Conservation (phyloP, 2,797 vertebrate species). For the Nannoperca australis region DNA sequence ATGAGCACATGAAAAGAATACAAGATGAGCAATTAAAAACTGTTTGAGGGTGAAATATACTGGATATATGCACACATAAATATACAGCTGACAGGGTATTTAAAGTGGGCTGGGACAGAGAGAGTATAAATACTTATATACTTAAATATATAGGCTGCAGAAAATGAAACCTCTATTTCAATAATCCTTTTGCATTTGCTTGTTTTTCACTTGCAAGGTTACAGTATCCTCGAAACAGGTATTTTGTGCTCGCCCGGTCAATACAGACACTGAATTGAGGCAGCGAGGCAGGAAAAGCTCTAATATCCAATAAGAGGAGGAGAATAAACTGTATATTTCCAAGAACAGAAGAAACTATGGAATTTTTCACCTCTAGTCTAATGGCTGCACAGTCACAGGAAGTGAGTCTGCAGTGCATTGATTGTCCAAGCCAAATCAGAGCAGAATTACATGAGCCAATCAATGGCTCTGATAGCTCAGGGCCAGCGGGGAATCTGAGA, state of each 20-base stretch:
- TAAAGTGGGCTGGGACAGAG: background rate
- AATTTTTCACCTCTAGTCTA: constrained; percentile 61
- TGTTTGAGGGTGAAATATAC: background rate
- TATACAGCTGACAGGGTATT: background rate
- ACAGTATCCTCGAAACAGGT: background rate
- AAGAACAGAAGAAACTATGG: constrained; percentile 44
- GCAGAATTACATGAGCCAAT: constrained; percentile 88
- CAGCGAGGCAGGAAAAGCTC: background rate
- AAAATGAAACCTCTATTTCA: background rate
- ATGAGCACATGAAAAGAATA: constrained; percentile 34
- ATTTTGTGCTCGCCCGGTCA: constrained; percentile 12
- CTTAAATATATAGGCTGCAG: background rate
- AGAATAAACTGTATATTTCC: constrained; percentile 37
- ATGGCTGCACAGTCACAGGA: constrained; percentile 77
- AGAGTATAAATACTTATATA: constrained; percentile 28
- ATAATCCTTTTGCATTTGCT: background rate
- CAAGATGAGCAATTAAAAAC: constrained; percentile 31
- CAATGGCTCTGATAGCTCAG: constrained; percentile 87
- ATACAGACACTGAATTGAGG: constrained; percentile 8
- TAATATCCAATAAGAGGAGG: too few species aligned
- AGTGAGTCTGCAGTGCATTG: constrained; percentile 78
- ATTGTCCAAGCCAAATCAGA: constrained; percentile 86
- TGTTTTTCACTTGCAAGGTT: constrained; percentile 21
- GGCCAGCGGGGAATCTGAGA: constrained; percentile 77
- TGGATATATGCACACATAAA: background rate